These are phyloP conservation scores for Sula dactylatra DNA, from an alignment of 2,113 vertebrate genomes.

Conservation along the genomic window DNA sequence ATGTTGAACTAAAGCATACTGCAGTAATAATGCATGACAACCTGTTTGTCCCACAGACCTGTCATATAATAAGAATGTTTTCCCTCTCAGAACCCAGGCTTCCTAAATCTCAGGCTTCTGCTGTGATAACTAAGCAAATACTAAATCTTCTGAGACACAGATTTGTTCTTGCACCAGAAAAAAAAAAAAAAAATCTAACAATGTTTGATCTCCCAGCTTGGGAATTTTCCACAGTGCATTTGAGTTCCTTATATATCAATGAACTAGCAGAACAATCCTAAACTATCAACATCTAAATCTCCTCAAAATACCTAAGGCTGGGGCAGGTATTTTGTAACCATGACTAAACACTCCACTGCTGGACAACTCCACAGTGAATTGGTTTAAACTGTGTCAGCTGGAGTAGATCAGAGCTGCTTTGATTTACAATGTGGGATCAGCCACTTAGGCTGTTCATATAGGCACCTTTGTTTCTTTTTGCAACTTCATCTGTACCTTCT, in stretches of 20 bases:
- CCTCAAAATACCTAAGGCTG: neutral
- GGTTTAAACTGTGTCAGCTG: neutral
- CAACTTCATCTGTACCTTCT: neutral
- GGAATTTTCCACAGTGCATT: neutral
- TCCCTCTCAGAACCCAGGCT: neutral
- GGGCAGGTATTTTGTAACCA: neutral
- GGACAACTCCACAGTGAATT: neutral
- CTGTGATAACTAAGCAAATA: neutral
- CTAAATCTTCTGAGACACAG: neutral
- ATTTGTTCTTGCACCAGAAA: neutral
- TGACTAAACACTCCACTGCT: neutral
- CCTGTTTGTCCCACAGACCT: neutral
- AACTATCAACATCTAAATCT: neutral
- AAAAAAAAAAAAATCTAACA: neutral
- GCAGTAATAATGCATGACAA: neutral
- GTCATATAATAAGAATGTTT: neutral
- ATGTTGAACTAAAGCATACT: neutral
- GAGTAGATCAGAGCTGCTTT: neutral
- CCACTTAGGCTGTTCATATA: neutral
- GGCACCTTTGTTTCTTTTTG: neutral
- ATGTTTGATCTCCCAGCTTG: neutral
- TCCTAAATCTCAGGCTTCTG: neutral
- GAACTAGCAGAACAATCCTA: neutral
- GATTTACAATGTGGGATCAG: neutral
- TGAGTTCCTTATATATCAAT: neutral